phyloP scores from a whole-genome alignment of 2,113 vertebrate species.

The Gymnobelideus leadbeateri region DNA sequence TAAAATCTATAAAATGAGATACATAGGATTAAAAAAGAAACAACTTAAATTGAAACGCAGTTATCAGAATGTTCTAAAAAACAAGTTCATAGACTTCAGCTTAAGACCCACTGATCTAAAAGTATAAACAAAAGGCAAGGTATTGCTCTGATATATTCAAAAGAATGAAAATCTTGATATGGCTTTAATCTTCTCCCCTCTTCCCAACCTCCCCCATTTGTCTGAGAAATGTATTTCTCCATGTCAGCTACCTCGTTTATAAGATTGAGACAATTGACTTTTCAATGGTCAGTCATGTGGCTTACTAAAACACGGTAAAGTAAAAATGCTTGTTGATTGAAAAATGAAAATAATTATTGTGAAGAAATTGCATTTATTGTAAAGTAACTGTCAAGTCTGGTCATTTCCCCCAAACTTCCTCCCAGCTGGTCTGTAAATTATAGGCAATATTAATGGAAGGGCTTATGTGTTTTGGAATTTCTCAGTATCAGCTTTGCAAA shows the following conservation, averaged over 20 bases:
- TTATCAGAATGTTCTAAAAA: neutral
- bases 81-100: neutral
- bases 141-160: neutral
- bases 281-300: neutral
- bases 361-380: neutral
- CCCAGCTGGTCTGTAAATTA: neutral
- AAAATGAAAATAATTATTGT: neutral
- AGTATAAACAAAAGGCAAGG: neutral
- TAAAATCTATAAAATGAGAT: neutral
- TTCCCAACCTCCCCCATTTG: neutral
- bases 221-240: neutral
- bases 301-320: neutral
- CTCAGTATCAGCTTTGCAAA: neutral
- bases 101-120: neutral
- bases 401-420: neutral
- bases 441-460: neutral
- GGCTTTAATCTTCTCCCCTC: neutral
- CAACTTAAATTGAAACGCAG: neutral
- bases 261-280: neutral
- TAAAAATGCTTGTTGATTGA: neutral
- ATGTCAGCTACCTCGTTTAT: neutral
- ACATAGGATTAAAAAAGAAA: neutral
- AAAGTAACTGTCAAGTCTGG: neutral
- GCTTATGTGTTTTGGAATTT: constrained; percentile 7
- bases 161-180: neutral